Conservation (phyloP, 2,797 vertebrate species). For the Galaxias olidus region DNA sequence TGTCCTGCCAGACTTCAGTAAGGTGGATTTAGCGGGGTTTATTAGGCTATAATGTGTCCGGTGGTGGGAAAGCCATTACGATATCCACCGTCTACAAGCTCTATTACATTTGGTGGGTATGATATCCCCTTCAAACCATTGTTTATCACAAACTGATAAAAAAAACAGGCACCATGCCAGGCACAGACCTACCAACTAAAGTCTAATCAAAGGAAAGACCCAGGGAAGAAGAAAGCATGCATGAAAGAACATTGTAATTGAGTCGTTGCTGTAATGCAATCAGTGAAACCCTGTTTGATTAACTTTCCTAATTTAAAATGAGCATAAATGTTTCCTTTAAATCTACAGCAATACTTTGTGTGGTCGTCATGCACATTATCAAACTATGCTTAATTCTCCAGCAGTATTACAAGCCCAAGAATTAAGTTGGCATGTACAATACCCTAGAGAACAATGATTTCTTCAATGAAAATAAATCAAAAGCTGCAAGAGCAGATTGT, state of each 20-base stretch:
- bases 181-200: neutral
- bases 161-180: constrained; percentile 11
- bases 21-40: constrained; percentile 73
- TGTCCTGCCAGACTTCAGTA: constrained; percentile 65
- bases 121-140: constrained; percentile 30
- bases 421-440: too few species aligned
- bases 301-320: constrained; percentile 29
- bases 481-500: too few species aligned
- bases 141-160: constrained; percentile 15
- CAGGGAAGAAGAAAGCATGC: constrained; percentile 19
- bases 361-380: neutral
- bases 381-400: too few species aligned
- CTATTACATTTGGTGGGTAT: constrained; percentile 32
- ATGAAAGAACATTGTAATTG: constrained; percentile 29
- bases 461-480: too few species aligned
- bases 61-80: constrained; percentile 68
- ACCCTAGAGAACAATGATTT: too few species aligned
- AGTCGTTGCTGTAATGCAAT: constrained; percentile 22
- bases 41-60: constrained; percentile 69
- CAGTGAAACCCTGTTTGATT: constrained; percentile 27
- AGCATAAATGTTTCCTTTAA: constrained; percentile 9
- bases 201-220: constrained; percentile 2
- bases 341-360: neutral
- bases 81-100: constrained; percentile 35
- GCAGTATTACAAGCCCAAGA: too few species aligned